Percentiles rank a stretch among this genome's conserved stretches.
phyloP scores from a whole-genome alignment of 2,797 vertebrate genomes.

The Nannoperca obscura region DNA sequence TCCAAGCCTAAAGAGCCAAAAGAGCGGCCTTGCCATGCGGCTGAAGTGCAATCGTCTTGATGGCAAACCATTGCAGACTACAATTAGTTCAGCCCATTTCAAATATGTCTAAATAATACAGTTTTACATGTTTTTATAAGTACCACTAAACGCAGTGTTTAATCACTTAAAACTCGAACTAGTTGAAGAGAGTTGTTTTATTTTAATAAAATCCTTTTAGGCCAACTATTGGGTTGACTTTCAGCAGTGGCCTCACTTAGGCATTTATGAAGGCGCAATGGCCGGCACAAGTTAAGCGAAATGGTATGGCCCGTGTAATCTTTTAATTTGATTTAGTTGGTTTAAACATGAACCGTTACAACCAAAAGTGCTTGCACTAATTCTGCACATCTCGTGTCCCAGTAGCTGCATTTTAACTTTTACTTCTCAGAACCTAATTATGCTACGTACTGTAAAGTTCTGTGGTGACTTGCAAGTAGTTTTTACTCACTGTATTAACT shows the following conservation, averaged over 20 bases:
- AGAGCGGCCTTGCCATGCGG: conserved; percentile 63
- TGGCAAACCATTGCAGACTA: no score
- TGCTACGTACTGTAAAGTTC: background rate
- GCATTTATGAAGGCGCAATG: background rate
- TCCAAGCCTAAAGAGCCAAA: background rate
- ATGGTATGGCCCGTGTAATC: background rate
- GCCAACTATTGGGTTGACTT: background rate
- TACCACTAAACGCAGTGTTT: fast-evolving
- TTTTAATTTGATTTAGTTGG: background rate
- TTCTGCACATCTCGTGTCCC: fast-evolving
- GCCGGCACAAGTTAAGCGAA: background rate
- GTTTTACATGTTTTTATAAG: background rate
- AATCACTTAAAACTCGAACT: fast-evolving
- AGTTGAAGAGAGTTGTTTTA: background rate
- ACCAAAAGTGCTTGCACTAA: background rate
- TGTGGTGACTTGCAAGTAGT: background rate
- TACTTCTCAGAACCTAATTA: background rate
- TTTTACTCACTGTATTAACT: background rate
- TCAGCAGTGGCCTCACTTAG: background rate
- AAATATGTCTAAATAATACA: fast-evolving
- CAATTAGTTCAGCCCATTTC: fast-evolving
- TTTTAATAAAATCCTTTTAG: background rate
- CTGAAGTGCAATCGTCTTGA: no score
- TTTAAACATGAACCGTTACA: no score
- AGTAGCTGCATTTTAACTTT: background rate